Evolutionary conservation across 1,140 invertebrate species (phyloP).

Genomic region (Ruditapes philippinarum): DNA sequence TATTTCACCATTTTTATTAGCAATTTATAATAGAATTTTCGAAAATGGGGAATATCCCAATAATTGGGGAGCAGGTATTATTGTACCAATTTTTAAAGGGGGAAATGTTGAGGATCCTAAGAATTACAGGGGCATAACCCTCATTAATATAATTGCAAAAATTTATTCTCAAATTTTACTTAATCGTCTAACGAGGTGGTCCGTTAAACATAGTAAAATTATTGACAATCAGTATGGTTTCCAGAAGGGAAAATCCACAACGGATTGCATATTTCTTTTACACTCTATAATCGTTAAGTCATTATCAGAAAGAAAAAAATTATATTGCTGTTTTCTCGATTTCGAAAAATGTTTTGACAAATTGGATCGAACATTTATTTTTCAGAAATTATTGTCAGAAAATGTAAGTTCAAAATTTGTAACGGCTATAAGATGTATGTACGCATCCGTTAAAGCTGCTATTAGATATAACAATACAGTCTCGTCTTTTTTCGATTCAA

Average conservation of each 20-base stretch:
- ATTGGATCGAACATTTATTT: constrained; percentile 9
- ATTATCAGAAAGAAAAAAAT: constrained; percentile 10
- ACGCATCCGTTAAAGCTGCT: background rate
- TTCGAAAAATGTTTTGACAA: constrained; percentile 62
- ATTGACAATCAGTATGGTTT: background rate
- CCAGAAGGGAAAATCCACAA: constrained; percentile 18
- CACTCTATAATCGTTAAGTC: constrained; percentile 48
- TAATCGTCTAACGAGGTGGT: constrained; percentile 41
- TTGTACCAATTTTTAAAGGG: constrained; percentile 28
- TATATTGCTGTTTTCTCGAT: constrained; percentile 9
- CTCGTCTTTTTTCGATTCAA: constrained; percentile 7
- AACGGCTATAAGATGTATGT: constrained; percentile 21
- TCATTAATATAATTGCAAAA: constrained; percentile 29
- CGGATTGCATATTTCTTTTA: constrained; percentile 36
- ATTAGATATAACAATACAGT: background rate
- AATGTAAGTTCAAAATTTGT: constrained; percentile 37
- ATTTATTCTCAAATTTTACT: constrained; percentile 16
- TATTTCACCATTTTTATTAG: background rate
- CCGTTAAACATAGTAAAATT: constrained; percentile 16
- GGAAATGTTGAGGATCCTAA: constrained; percentile 9
- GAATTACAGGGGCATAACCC: constrained; percentile 34
- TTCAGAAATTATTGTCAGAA: constrained; percentile 14
- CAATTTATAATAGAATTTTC: constrained; percentile 8
- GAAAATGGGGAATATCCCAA: background rate
- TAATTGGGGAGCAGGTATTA: constrained; percentile 16